Base-by-base conservation (phyloP, 1,140 invertebrate genomes). In the Vollenhovia emeryi region DNA sequence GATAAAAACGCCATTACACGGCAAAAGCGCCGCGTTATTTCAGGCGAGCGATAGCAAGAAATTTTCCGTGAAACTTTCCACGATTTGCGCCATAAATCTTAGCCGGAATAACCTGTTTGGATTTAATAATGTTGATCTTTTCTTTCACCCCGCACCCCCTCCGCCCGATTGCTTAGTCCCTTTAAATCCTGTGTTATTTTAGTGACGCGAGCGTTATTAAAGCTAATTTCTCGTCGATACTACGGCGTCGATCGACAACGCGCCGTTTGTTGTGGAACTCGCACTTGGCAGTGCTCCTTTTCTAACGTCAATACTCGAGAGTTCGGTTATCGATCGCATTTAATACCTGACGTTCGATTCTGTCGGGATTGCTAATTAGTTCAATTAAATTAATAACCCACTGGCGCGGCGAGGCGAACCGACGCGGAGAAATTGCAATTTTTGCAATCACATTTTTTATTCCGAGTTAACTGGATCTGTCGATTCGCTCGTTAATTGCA, bases 371-470 rank as follows among this genome's bases (percentile, higher is more conserved):
- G 30, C 62, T 68, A 79, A 79, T 79, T 79, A 79, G 33, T 68
- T 52, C 60, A 79, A 79, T 79, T 79, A 79, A 79, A 68, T 79
- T 79, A 52, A 68, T 68, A 68, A 68, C 33, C 36, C 45, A 27
- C 30, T 27, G 45, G 7, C 21, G 30, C 33, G 33, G 33, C 62
- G 76, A 43, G 13, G 30, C 43, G 27, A 78, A 33, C 18, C 24
- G 74, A 71, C 45, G 79, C 21, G 43, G 55, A 45, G 69, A 48
- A 33, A 76, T 76, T 83, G 30, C 27, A 57, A 60, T 83, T 60
- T 79, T 83, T 74, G 45, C 52, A 45, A 55, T 57, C 79, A 43
- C 79, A 45, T 82, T 76, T 71, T 82, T 76, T 45, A 59, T 45
- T 60, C 8, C 18, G 50, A 76, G 64, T 75, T 73, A 75, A 48